Evolutionary conservation across 2,797 vertebrate species (phyloP), one percentile per base, ranked within the genome.

Genomic region (Hozukius guyotensis): DNA sequence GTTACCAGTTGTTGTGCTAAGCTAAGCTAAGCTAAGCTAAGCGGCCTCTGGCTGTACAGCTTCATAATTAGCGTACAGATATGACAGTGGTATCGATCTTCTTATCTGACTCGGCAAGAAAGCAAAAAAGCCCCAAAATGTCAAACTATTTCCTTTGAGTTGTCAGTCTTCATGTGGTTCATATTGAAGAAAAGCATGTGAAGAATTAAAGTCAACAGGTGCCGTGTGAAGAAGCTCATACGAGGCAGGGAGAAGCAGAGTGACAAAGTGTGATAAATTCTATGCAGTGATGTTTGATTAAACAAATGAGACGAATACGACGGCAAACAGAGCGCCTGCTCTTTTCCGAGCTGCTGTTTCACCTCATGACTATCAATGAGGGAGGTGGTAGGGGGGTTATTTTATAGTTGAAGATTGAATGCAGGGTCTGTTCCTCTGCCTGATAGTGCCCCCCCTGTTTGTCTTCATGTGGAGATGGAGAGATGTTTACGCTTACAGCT

Each of bases 351-450:
- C 71, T 73, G 72, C 80, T 55, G 34, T 90, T 88, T 83, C 86
- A 85, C 82, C 68, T 87, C 84, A 80, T 90, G 91, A 91, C 93
- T 94, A 85, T 83, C 88, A 92, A 92, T 92, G 85, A 89, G 79
- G 79, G 77, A 77, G 73, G 69, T 70, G 64, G 80, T 60, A 24
- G 31, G 62, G 77, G 77, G 77, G 69, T 89, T 94, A 87, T 92
- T 92, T 77, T 84, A 87, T 89, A 85, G 86, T 81, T 69, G 57
- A 81, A 81, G 89, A 88, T 87, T 86, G 87, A 89, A 88, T 80
- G 75, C 61, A 18, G 82, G 76, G 84, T 91, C 79, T 85, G 55
- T 93, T 78, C 85, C 62, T 84, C 64, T 56, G 57, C 75, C 81
- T 87, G 81, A 91, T 91, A 89, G 90, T 84, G 82, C 82, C 79